phyloP scores from a whole-genome alignment of 2,113 vertebrate genomes.

The Psilopsiagon aurifrons region DNA sequence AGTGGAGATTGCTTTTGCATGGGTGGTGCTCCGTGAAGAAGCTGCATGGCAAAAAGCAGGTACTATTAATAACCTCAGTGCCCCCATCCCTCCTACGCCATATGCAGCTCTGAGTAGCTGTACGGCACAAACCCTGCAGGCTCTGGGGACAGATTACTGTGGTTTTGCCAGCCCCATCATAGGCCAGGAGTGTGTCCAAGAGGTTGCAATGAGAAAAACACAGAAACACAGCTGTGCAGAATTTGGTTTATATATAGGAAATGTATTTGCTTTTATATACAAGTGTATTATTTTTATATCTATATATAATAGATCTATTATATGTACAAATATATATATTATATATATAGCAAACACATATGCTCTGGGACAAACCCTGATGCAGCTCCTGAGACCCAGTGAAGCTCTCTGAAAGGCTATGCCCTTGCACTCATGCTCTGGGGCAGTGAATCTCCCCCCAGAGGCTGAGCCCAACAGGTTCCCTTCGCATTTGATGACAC shows the following conservation, averaged over 20 bases:
- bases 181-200: neutral
- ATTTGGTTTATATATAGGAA: neutral
- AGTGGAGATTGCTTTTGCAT: neutral
- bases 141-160: neutral
- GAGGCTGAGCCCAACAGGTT: neutral
- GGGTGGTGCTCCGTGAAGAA: neutral
- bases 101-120: neutral
- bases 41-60: neutral
- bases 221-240: neutral
- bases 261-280: neutral
- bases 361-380: neutral
- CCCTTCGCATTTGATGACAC: neutral
- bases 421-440: neutral
- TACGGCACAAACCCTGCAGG: neutral
- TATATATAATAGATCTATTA: neutral
- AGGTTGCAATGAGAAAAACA: neutral
- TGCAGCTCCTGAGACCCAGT: neutral
- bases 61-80: neutral
- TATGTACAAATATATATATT: neutral
- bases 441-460: neutral
- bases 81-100: neutral
- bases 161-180: neutral
- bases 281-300: neutral
- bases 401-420: neutral
- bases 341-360: neutral